Base-by-base conservation (phyloP, 1,140 invertebrate species). In the Leucophenga varia region DNA sequence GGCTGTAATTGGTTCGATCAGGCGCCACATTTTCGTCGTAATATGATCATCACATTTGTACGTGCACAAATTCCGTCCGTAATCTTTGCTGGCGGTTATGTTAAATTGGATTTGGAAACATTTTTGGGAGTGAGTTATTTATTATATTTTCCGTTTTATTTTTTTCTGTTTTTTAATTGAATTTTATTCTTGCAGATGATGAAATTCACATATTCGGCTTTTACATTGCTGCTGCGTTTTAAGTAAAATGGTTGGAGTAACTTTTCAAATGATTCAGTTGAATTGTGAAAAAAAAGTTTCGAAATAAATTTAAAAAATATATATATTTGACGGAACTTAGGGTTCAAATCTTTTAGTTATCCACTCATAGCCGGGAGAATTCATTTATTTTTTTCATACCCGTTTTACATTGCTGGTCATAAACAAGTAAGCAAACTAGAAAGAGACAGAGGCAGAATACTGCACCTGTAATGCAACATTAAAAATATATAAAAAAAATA, bases 1-100 rank as follows among this genome's bases (percentile, higher is more conserved):
- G 48, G 46, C 21, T 65, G 68, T 43, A 65, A 70, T 32, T 72
- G 68, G 68, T 12, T 55, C 10, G 61, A 70, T 2, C 68, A 72
- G 43, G 5, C 36, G 39, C 49, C 51, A 1, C 8, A 40, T 10
- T 72, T 72, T 39, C 55, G 45, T 41, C 52, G 42, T 6, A 49
- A 50, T 16, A 18, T 72, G 0, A 30, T 72, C 10, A 55, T 72
- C 12, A 63, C 56, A 0, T 18, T 72, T 17, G 54, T 52, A 22
- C 52, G 61, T 9, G 55, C 56, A 1, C 64, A 72, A 19, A 25
- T 34, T 4, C 45, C 47, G 0, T 57, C 40, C 0, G 31, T 38
- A 2, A 72, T 72, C 19, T 43, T 42, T 13, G 68, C 68, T 21
- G 69, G 68, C 4, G 40, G 50, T 18, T 61, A 61, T 28, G 58